Percentiles rank a stretch among this genome's conserved stretches.
Evolutionary conservation across 2,888 invertebrate genomes (phyloP).

Genomic region (Calephelis perditalis): DNA sequence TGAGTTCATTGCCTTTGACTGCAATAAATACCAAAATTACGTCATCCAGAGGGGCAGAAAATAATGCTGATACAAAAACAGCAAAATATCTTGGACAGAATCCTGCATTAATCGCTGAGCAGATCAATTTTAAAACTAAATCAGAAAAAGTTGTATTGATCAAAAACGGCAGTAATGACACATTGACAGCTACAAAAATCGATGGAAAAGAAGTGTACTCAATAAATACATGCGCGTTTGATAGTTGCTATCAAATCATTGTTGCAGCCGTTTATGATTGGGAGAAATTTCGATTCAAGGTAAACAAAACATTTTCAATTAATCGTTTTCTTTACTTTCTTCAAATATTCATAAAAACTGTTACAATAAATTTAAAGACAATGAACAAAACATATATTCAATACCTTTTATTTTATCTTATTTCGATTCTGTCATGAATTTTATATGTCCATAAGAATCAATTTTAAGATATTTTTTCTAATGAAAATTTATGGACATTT

Average conservation of each 20-base stretch:
- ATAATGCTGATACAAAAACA: not conserved
- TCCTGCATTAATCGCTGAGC: conserved; percentile 1
- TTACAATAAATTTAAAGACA: not conserved
- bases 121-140: conserved; percentile 3
- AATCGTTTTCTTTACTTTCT: not conserved
- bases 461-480: conserved; percentile 5
- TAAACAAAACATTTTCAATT: not conserved
- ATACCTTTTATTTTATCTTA: not conserved
- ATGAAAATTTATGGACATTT: not conserved
- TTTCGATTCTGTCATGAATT: not conserved
- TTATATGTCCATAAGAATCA: no score
- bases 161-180: conserved; percentile 5
- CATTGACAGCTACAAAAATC: not conserved
- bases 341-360: not conserved
- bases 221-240: conserved; percentile 7
- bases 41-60: no score
- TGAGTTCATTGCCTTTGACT: no score
- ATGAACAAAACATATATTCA: not conserved
- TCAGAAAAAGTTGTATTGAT: not conserved
- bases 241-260: conserved; percentile 6
- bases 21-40: no score
- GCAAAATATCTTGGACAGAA: conserved; percentile 1
- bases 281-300: not conserved
- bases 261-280: conserved; percentile 6
- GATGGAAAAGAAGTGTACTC: not conserved